Evolutionary conservation across 2,888 invertebrate species (phyloP).

Genomic region (Cryptophagus acutangulus): DNA sequence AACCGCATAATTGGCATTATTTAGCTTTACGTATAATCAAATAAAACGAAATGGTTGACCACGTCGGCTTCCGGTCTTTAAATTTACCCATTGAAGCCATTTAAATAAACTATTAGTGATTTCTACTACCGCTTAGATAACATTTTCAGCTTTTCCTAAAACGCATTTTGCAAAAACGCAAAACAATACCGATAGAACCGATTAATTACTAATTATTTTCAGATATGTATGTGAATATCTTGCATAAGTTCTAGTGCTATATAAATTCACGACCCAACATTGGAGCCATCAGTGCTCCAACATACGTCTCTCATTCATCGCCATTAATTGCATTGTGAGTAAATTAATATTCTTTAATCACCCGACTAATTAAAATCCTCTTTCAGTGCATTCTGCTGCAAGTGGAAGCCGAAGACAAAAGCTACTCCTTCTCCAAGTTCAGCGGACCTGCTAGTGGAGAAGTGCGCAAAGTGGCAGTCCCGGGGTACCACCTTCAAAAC

Average conservation of each 20-base stretch:
- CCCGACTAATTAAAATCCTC: background rate
- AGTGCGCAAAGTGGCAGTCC: conserved; percentile 54
- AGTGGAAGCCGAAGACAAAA: conserved; percentile 31
- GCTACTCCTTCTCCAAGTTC: conserved; percentile 68
- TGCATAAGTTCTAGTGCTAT: background rate
- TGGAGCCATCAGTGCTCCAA: too few species aligned
- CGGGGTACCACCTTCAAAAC: conserved; percentile 48
- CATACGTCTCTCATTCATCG: too few species aligned
- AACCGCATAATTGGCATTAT: too few species aligned
- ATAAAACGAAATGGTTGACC: too few species aligned
- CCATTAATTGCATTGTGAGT: background rate
- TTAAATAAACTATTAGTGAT: too few species aligned
- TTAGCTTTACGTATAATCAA: too few species aligned
- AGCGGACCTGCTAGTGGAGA: conserved; percentile 70
- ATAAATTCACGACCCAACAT: conserved; percentile 4
- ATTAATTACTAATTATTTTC: conserved; percentile 11
- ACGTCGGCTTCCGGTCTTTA: too few species aligned
- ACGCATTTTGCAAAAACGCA: conserved; percentile 3
- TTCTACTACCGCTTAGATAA: too few species aligned
- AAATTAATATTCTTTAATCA: too few species aligned
- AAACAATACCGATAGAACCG: conserved; percentile 8
- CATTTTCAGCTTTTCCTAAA: conserved; percentile 2
- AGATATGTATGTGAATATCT: conserved; percentile 1
- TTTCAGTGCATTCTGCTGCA: background rate
- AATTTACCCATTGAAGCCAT: too few species aligned